Conservation (phyloP, 2,888 invertebrate genomes). For the Chaetogeoica ovagalla region DNA sequence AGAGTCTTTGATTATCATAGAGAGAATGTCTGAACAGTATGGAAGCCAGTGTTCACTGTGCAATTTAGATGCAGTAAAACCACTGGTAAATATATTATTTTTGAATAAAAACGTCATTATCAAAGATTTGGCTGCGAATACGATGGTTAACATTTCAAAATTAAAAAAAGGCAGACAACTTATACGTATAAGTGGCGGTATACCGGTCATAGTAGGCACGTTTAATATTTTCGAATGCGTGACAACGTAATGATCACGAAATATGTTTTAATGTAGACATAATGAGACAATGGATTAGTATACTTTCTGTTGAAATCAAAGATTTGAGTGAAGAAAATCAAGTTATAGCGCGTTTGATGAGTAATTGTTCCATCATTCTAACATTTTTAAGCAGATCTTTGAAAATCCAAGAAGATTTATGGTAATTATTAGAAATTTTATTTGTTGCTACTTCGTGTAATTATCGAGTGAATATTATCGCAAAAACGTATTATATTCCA, state of each 20-base stretch:
- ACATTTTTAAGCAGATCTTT: slow-evolving; percentile 14
- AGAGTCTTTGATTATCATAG: slow-evolving; percentile 12
- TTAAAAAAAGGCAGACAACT: slow-evolving; percentile 27
- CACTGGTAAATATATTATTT: background rate
- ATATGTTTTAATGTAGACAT: background rate
- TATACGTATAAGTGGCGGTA: slow-evolving; percentile 5
- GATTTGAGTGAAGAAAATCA: background rate
- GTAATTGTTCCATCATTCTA: background rate
- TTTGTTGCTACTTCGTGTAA: background rate
- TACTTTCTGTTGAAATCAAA: background rate
- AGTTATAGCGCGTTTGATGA: background rate
- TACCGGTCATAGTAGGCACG: slow-evolving; percentile 5
- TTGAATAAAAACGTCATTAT: background rate
- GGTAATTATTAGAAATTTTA: background rate
- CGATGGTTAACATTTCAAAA: background rate
- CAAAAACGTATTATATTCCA: background rate
- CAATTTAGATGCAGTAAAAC: slow-evolving; percentile 10
- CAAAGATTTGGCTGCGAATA: background rate
- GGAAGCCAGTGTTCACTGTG: slow-evolving; percentile 15
- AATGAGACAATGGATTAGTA: background rate
- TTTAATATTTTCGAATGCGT: background rate
- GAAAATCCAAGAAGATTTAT: slow-evolving; percentile 25
- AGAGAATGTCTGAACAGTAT: slow-evolving; percentile 21
- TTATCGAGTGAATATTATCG: background rate
- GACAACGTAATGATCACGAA: too few relatives aligned